Percentiles rank a stretch among this genome's conserved stretches.
Conservation (phyloP, 2,797 vertebrate species). For the Tamandua tetradactyla region DNA sequence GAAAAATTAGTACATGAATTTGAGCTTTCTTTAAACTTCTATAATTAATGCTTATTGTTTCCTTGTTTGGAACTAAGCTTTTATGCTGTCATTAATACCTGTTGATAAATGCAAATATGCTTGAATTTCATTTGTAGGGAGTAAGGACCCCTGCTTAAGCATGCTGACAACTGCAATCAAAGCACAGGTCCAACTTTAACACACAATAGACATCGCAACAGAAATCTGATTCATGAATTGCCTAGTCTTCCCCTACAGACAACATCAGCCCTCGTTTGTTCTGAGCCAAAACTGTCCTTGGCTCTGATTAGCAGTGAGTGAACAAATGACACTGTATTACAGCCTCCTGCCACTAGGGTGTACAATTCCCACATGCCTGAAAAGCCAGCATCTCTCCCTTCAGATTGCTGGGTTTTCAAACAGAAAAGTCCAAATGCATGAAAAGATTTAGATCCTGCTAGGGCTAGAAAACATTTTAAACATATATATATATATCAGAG, state of each 20-base stretch:
- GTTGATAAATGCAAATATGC: constrained; percentile 45
- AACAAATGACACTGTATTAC: constrained; percentile 52
- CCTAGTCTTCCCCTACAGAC: constrained; percentile 32
- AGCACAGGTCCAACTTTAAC: neutral
- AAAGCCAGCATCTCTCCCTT: constrained; percentile 3
- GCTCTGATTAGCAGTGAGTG: constrained; percentile 29
- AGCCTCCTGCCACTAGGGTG: constrained; percentile 81
- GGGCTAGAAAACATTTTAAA: constrained; percentile 46
- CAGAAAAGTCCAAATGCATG: constrained; percentile 18
- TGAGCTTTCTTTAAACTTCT: constrained; percentile 30
- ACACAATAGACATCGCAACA: neutral
- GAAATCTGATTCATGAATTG: neutral
- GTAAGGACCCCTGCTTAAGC: neutral
- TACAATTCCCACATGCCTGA: constrained; percentile 64
- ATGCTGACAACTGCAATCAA: neutral
- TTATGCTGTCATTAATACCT: neutral
- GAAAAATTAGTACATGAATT: constrained; percentile 10
- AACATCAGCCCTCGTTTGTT: neutral
- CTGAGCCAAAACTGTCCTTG: constrained; percentile 31
- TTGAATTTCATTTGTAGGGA: neutral
- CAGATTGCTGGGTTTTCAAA: neutral
- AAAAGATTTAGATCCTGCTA: neutral
- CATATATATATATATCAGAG: constrained; percentile 39
- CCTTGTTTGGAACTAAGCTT: constrained; percentile 24
- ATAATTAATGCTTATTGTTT: neutral